phyloP scores from a whole-genome alignment of 2,888 invertebrate genomes.

The Drosophila pseudotalamancana region DNA sequence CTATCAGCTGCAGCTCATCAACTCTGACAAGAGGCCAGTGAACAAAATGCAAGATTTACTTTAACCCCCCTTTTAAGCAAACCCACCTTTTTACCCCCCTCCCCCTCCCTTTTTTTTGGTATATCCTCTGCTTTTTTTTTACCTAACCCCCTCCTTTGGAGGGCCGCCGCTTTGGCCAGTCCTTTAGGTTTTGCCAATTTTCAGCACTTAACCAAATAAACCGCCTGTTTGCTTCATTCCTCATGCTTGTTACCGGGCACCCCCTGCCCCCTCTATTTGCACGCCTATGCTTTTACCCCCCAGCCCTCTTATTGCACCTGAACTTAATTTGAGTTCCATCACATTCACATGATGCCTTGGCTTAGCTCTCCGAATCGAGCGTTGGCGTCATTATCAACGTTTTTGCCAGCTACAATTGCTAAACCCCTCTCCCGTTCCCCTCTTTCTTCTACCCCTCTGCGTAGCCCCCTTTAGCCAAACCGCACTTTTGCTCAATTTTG shows the following conservation, averaged over 20 bases:
- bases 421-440: background rate
- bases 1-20: constrained; percentile 75
- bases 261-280: background rate
- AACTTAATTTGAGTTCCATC: constrained; percentile 28
- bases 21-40: constrained; percentile 56
- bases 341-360: constrained; percentile 44
- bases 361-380: constrained; percentile 22
- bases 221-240: constrained; percentile 21
- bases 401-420: too few relatives aligned
- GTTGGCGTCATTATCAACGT: constrained; percentile 50
- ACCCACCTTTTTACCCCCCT: too few relatives aligned
- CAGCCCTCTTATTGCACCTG: background rate
- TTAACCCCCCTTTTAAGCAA: too few relatives aligned
- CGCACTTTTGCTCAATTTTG: constrained; percentile 42
- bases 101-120: background rate
- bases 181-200: constrained; percentile 70
- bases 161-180: constrained; percentile 4
- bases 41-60: constrained; percentile 5
- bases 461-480: background rate
- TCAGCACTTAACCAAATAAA: constrained; percentile 77
- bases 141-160: background rate
- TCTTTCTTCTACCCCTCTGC: background rate
- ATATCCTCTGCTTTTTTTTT: too few relatives aligned
- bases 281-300: background rate
- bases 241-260: background rate